Evolutionary conservation across 2,113 vertebrate species (phyloP), one percentile per base, ranked within the genome.

Genomic region (Saccopteryx leptura): DNA sequence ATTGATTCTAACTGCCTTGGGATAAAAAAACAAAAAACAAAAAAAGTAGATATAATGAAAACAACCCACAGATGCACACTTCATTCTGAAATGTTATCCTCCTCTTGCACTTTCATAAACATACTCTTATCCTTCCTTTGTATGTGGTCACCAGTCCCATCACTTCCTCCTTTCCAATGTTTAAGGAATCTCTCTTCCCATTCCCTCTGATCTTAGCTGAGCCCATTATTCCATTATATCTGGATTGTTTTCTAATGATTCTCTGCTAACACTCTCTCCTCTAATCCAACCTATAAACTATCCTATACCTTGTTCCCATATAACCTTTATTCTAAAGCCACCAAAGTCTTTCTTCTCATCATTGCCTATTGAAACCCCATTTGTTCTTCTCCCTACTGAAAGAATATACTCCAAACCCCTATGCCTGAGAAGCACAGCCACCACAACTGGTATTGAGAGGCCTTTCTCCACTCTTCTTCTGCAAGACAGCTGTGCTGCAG

Each of bases 311-410:
- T 52, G 8, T 65, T 28, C 26, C 63, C 76, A 58, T 56, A 83
- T 56, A 60, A 72, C 82, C 69, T 95, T 94, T 61, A 50, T 81
- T 65, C 39, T 33, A 69, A 14, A 91, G 60, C 39, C 11, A 88
- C 7, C 31, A 39, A 92, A 66, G 33, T 94, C 19, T 92, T 46
- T 76, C 33, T 91, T 61, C 33, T 13, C 60, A 19, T 33, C 54
- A 18, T 82, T 89, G 31, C 50, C 66, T 78, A 3, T 33, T 56
- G 56, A 90, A 92, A 86, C 94, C n/a, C 48, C 18, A 24, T 63
- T 50, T 1, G 11, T 80, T 79, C 21, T 84, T 76, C n/a, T 81
- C 28, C 4, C 48, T 60, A 15, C 33, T 31, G 23, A 89, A 90
- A 94, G 15, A 92, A 74, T 79, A 19, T 52, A 9, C 17, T 23